These are phyloP conservation scores for Elysia crispata DNA, from an alignment of 2,888 invertebrate species.

Conservation along the genomic window DNA sequence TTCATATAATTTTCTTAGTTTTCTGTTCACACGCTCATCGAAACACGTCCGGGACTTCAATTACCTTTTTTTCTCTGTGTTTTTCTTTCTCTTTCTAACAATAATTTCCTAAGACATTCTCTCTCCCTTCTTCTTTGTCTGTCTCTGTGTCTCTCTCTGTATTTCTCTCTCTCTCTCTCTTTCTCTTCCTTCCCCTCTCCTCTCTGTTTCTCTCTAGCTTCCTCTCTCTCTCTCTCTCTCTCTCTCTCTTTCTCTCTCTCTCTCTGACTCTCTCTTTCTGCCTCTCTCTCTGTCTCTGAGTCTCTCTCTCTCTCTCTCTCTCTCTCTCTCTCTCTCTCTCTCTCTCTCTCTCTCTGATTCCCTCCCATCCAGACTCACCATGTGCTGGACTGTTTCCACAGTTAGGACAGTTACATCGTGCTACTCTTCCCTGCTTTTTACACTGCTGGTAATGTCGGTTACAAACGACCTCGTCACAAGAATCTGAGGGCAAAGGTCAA, in stretches of 20 bases:
- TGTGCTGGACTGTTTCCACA: slow-evolving; percentile 25
- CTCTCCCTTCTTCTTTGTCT: not conserved
- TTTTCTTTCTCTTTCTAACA: not conserved
- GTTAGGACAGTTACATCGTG: slow-evolving; percentile 55
- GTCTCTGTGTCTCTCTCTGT: not conserved
- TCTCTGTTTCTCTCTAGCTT: not conserved
- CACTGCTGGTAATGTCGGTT: slow-evolving; percentile 58
- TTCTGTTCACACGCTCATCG: too few species aligned
- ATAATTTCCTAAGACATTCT: not conserved
- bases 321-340: not conserved
- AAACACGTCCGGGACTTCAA: too few species aligned
- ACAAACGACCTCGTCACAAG: slow-evolving; percentile 57
- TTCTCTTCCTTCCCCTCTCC: not conserved
- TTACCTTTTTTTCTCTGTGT: not conserved
- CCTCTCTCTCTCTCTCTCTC: not conserved
- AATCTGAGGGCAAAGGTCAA: slow-evolving; percentile 51
- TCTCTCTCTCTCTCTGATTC: not conserved
- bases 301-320: not conserved
- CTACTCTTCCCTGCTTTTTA: slow-evolving; percentile 46
- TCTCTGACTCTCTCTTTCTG: not conserved
- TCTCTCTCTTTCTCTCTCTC: not conserved
- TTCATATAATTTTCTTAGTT: too few species aligned
- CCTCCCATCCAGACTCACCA: slow-evolving; percentile 24
- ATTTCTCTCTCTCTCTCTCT: not conserved
- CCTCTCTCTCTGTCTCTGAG: not conserved